These are phyloP conservation scores for Colletes gigas DNA, from an alignment of 1,140 invertebrate species.

Conservation along the genomic window DNA sequence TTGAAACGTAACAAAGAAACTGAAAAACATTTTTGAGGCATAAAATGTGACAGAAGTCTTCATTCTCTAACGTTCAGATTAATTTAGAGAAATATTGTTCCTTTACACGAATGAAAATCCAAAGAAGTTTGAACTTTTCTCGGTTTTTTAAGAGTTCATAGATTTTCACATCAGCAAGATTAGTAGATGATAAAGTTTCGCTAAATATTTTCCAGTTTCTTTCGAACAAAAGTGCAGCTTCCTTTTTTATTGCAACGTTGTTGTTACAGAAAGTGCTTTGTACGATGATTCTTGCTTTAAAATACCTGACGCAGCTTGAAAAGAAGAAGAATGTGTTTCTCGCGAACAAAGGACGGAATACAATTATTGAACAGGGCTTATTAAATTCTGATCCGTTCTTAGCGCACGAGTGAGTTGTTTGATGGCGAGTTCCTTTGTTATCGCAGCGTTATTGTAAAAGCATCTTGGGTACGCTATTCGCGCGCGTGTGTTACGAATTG, in stretches of 20 bases:
- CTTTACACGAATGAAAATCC: too few relatives aligned
- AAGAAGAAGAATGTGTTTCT: background rate
- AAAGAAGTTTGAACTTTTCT: too few relatives aligned
- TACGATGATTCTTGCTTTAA: background rate
- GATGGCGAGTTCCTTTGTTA: constrained; percentile 1
- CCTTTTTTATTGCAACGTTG: background rate
- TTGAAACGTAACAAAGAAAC: too few relatives aligned
- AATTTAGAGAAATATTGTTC: too few relatives aligned
- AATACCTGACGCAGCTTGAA: background rate
- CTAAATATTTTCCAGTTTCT: too few relatives aligned
- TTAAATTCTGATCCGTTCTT: constrained; percentile 10
- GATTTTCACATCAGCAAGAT: too few relatives aligned
- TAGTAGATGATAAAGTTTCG: too few relatives aligned
- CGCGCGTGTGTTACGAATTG: background rate
- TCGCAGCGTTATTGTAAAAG: background rate
- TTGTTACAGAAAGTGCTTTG: background rate
- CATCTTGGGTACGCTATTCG: background rate
- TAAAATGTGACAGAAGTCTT: too few relatives aligned
- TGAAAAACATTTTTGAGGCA: too few relatives aligned
- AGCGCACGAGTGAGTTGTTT: background rate
- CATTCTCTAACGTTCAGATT: too few relatives aligned
- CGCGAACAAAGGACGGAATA: background rate
- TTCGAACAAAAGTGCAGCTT: background rate
- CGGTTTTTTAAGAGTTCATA: too few relatives aligned
- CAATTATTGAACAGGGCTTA: constrained; percentile 7